Evolutionary conservation across 2,888 invertebrate genomes (phyloP), one percentile per base, ranked within the genome.

Genomic region (Chelonus formosanus): DNA sequence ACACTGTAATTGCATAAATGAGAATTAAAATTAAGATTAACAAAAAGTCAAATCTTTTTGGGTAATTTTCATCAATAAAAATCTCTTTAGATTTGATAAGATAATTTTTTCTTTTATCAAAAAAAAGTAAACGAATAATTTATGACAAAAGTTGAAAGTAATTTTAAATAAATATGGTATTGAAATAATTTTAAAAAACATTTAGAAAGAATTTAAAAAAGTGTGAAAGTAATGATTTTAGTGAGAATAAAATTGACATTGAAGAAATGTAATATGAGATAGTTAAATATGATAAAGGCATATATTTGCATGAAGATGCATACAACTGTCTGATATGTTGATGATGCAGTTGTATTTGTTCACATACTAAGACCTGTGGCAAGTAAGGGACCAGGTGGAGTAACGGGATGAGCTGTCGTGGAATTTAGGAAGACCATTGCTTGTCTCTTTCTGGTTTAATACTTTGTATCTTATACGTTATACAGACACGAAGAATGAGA

Each of bases 391-490:
- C 61, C 61, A 71, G 71, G 71, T 73, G 70, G 70, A 71, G 65
- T 73, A 74, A 74, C 74, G 74, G 74, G 68, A 74, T 67, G 71
- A 63, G 65, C 53, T 40, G 62, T 48, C 3, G 45, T 69, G 74
- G 74, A 74, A 74, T 73, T 74, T 74, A 73, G 73, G 73, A 74
- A 74, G 74, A 72, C 66, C 70, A 48, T 43, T 53, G 53, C 53
- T 52, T 61, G 53, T 61, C 61, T 61, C 61, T 44, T 50, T n/a
- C 34, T 10, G 44, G 44, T 32, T 61, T 61, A 43, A 50, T 61
- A n/a, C 53, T n/a, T 50, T 31, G 50, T 60, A 40, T 52, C 20
- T 58, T 40, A 52, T 60, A 20, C 36, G 34, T 48, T 50, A 60
- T 20, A 10, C 36, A 48, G 10, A 48, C 48, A 48, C 48, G 48